Evolutionary conservation across 1,140 invertebrate species (phyloP).

Genomic region (Ridgeia piscesae): DNA sequence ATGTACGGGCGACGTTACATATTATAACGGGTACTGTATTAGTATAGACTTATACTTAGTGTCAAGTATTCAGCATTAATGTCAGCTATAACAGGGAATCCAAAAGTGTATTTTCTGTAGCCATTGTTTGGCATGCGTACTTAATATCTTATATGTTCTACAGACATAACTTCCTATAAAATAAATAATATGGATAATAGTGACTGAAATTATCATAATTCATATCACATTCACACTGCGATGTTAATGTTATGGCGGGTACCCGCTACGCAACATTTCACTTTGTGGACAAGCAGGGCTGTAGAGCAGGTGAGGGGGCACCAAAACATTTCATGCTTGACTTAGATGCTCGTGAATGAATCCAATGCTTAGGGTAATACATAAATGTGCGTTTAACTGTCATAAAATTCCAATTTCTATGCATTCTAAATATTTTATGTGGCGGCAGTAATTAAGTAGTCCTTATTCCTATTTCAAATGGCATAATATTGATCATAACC

Average conservation of each 20-base stretch:
- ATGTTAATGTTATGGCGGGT: too few relatives aligned
- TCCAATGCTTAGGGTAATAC: too few relatives aligned
- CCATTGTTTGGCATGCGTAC: neutral
- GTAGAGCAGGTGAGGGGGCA: too few relatives aligned
- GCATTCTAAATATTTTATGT: neutral
- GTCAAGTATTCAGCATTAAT: neutral
- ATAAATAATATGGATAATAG: neutral
- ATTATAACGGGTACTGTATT: neutral
- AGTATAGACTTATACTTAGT: neutral
- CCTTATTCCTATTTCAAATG: neutral
- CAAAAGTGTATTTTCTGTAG: neutral
- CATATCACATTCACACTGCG: too few relatives aligned
- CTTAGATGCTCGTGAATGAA: too few relatives aligned
- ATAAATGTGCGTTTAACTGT: too few relatives aligned
- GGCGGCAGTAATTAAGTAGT: too few relatives aligned
- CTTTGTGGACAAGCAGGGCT: too few relatives aligned
- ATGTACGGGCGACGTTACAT: neutral
- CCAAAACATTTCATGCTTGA: too few relatives aligned
- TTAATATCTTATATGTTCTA: neutral
- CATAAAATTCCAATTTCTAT: neutral
- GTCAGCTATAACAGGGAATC: too few relatives aligned
- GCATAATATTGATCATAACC: neutral
- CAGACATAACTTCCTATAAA: neutral
- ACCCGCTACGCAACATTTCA: too few relatives aligned
- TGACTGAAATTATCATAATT: too few relatives aligned